phyloP scores from a whole-genome alignment of 2,113 vertebrate species.

The Mellivora capensis region DNA sequence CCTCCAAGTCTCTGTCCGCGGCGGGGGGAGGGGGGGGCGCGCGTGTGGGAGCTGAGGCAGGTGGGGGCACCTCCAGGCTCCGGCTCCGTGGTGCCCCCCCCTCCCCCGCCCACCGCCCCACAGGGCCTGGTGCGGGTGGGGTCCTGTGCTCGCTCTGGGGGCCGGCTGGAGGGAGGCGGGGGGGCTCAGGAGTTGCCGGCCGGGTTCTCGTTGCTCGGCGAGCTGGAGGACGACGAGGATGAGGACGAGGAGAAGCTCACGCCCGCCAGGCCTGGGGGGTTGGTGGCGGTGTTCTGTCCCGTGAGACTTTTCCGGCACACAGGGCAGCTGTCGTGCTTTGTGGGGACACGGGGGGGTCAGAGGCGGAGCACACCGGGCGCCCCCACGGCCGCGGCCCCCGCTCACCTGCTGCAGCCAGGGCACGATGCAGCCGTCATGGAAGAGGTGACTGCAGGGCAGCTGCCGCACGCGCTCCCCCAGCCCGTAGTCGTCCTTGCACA shows the following conservation, averaged over 20 bases:
- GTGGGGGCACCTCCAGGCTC: background rate
- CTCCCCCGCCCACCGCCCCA: background rate
- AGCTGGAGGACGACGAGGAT: constrained; percentile 88
- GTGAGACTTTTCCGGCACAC: constrained; percentile 98
- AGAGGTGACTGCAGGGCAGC: constrained; percentile 97
- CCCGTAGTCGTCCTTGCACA: constrained; percentile 98
- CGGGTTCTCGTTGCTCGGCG: constrained; percentile 92
- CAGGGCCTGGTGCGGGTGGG: background rate
- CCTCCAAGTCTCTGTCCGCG: background rate
- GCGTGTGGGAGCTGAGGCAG: constrained; percentile 35
- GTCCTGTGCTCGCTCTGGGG: background rate
- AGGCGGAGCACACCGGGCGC: background rate
- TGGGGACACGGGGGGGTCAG: background rate
- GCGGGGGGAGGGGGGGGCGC: constrained; percentile 15
- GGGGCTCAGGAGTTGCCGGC: constrained; percentile 90
- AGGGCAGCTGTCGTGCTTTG: constrained; percentile 97
- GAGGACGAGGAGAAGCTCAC: constrained; percentile 95
- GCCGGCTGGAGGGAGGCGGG: background rate
- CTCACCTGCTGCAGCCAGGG: constrained; percentile 98
- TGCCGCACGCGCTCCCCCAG: constrained; percentile 92
- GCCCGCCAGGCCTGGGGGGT: constrained; percentile 92
- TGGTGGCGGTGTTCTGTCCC: constrained; percentile 97
- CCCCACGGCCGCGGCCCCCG: fast-evolving
- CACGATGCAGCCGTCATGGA: constrained; percentile 97
- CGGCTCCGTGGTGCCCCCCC: background rate